Percentiles rank a stretch among this genome's conserved stretches.
phyloP scores from a whole-genome alignment of 1,140 invertebrate genomes.

The Venturia canescens region DNA sequence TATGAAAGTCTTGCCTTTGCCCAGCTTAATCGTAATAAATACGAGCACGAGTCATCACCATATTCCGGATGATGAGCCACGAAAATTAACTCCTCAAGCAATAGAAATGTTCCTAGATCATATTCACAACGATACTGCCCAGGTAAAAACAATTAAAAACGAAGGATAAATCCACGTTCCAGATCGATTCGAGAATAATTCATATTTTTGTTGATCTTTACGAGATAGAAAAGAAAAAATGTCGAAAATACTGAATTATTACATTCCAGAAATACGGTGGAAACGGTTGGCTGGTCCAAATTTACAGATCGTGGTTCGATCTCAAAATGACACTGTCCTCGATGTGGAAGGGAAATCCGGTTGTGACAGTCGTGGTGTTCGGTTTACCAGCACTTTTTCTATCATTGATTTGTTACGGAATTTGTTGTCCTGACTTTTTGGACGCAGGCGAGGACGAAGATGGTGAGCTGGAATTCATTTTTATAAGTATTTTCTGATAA shows the following conservation, averaged over 20 bases:
- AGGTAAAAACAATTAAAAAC: conserved; percentile 74
- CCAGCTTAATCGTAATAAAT: conserved; percentile 93
- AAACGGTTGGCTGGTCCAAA: conserved; percentile 82
- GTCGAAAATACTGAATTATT: no score
- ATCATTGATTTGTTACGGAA: conserved; percentile 94
- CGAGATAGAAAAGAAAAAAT: no score
- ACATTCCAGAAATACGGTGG: conserved; percentile 87
- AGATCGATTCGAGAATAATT: no score
- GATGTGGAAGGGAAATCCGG: conserved; percentile 95
- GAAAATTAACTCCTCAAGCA: conserved; percentile 87
- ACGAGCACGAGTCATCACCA: conserved; percentile 93
- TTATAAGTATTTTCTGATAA: background rate
- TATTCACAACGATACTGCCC: conserved; percentile 84
- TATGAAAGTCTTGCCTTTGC: conserved; percentile 88
- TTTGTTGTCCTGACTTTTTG: conserved; percentile 95
- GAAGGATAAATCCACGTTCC: background rate
- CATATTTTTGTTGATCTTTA: background rate
- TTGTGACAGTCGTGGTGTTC: conserved; percentile 91
- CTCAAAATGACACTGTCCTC: conserved; percentile 83
- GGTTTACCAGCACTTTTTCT: conserved; percentile 94
- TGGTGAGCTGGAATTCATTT: conserved; percentile 60
- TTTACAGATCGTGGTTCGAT: conserved; percentile 89
- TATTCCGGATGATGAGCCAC: conserved; percentile 89
- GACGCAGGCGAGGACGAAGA: conserved; percentile 93
- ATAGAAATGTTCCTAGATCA: conserved; percentile 87